A percentile compares a stretch with the other conserved stretches of the same genome.
Conservation (phyloP, 2,113 vertebrate species). For the Epinephelus moara region DNA sequence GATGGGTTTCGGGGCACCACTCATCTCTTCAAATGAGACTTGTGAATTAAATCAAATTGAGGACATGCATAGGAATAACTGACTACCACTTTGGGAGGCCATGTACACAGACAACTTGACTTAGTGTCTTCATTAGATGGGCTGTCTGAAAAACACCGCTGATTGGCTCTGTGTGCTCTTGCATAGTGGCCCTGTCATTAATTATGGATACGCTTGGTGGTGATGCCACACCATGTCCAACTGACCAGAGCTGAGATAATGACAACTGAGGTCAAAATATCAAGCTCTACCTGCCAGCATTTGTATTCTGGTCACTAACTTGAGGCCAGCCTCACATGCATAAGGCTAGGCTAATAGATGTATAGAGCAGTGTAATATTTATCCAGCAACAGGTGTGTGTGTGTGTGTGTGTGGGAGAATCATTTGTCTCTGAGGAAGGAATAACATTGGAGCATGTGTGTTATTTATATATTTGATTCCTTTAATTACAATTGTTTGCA, state of each 20-base stretch:
- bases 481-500: neutral
- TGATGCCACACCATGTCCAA: slow-evolving; percentile 50
- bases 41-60: slow-evolving; percentile 71
- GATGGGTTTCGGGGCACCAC: slow-evolving; percentile 53
- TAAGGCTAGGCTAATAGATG: slow-evolving; percentile 58
- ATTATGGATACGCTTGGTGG: slow-evolving; percentile 67
- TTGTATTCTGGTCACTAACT: slow-evolving; percentile 74
- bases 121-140: slow-evolving; percentile 71
- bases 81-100: slow-evolving; percentile 69
- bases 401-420: neutral
- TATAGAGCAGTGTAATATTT: slow-evolving; percentile 48
- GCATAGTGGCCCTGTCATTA: slow-evolving; percentile 70
- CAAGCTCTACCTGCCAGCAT: slow-evolving; percentile 57
- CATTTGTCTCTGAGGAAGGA: neutral
- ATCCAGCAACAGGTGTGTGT: slow-evolving; percentile 30
- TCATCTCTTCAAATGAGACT: slow-evolving; percentile 67
- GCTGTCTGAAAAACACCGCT: slow-evolving; percentile 65
- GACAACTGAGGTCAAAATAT: slow-evolving; percentile 75
- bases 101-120: slow-evolving; percentile 61
- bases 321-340: slow-evolving; percentile 32
- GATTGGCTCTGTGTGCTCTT: slow-evolving; percentile 71
- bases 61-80: slow-evolving; percentile 75
- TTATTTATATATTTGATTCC: neutral
- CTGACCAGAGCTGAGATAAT: slow-evolving; percentile 67
- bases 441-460: neutral